Base-by-base conservation (phyloP, 2,797 vertebrate species). In the Bradypodion ventrale region DNA sequence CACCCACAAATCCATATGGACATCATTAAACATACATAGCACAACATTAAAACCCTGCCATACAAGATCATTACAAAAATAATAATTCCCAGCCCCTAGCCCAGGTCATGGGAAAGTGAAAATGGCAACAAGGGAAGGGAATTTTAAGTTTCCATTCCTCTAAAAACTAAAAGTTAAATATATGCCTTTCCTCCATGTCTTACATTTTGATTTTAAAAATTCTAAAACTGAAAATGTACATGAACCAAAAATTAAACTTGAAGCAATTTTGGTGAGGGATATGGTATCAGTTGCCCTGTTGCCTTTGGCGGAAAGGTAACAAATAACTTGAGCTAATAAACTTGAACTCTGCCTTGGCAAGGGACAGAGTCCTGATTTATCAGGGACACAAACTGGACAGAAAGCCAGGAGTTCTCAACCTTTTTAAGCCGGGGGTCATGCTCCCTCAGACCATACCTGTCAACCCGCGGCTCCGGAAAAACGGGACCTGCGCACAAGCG, bases 1-100 rank as follows among this genome's bases (percentile, higher is more conserved):
- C 89, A 85, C 92, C 93, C 93, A 93, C 93, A 94, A 94, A 93
- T 92, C 93, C 93, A 94, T 93, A 93, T 94, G 94, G 94, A 94
- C 89, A 90, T 94, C 92, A 93, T 94, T 94, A 94, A 93, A 93
- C 89, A 91, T 5, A 79, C 74, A 93, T 88, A 5, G 19, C 91
- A 88, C 84, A 84, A 91, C 85, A 93, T 93, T 93, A 93, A 92
- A 94, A 85, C 87, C 89, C 70, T 93, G 89, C 87, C 92, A 91
- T 90, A 93, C 87, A 93, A 90, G 91, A 92, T 91, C 83, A 85
- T 92, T 78, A 87, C 76, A 12, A 78, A 87, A 85, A 92, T 84
- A 89, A 89, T 88, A 3, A 90, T 89, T 66, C 87, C 88, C 79
- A 75, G 68, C 89, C 82, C 82, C 78, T 65, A 76, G 29, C 87